Evolutionary conservation across 2,797 vertebrate species (phyloP), one percentile per base, ranked within the genome.

Genomic region (Serranus cabrilla): DNA sequence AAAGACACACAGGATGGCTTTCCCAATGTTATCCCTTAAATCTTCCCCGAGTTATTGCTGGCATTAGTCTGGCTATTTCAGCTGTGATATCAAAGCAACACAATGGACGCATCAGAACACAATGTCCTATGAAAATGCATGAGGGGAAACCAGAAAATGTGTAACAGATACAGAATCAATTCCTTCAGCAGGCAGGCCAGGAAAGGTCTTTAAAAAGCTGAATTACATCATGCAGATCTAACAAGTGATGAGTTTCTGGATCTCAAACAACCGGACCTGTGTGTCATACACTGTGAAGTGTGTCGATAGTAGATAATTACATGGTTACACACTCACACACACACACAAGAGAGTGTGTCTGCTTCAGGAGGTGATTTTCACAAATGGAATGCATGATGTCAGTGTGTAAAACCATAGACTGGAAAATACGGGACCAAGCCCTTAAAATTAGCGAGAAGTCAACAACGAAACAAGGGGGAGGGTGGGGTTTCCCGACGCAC

Each of bases 321-420:
- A 84, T 27, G 79, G 76, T 81, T 87, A 56, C 45, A 58, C 46
- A 55, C 54, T 68, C 11, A 46, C n/a, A 74, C 60, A 54, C 60
- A 54, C 57, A 80, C 47, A 47, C 45, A 20, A 2, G 13, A 56
- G 10, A 61, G 54, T 23, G 21, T 11, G 84, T 85, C 89, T 89
- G 85, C 86, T 83, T 46, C 79, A 61, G 87, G 87, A 90, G 88
- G 85, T 94, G 93, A 92, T 89, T 89, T 90, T 80, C 69, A 49
- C 90, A 34, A 87, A 87, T 68, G 92, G 92, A 94, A 93, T 93
- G 91, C 52, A 91, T 91, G 92, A 93, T 84, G 86, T 94, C 91
- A 93, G 75, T 40, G 83, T 80, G 74, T 82, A 86, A 88, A 92
- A 81, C 87, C 88, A 71, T 74, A 67, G 82, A 47, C 90, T 91